Percentiles rank a stretch among this genome's conserved stretches.
Evolutionary conservation across 2,888 invertebrate species (phyloP).

Genomic region (Lochmaea capreae): DNA sequence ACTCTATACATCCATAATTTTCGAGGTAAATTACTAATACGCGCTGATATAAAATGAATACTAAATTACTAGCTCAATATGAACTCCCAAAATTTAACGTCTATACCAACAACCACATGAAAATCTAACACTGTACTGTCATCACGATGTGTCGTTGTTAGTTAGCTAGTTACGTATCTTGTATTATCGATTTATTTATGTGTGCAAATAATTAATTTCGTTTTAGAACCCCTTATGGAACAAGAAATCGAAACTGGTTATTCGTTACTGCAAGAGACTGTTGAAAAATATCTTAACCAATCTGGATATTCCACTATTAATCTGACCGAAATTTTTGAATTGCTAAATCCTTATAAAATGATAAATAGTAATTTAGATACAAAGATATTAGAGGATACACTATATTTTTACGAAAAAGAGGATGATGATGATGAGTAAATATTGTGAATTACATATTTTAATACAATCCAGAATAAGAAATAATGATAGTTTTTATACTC

Average conservation of each 20-base stretch:
- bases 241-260: slow-evolving; percentile 71
- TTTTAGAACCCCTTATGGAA: slow-evolving; percentile 69
- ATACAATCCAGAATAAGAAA: neutral
- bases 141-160: too few relatives aligned
- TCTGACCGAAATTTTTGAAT: slow-evolving; percentile 69
- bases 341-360: slow-evolving; percentile 16
- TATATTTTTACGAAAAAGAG: neutral
- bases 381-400: neutral
- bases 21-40: too few relatives aligned
- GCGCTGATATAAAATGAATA: too few relatives aligned
- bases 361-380: neutral
- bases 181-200: neutral
- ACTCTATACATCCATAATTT: too few relatives aligned
- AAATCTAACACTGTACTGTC: too few relatives aligned
- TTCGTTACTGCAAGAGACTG: slow-evolving; percentile 73
- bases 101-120: too few relatives aligned
- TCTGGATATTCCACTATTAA: slow-evolving; percentile 79
- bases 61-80: too few relatives aligned
- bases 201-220: slow-evolving; percentile 15
- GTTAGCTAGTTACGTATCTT: too few relatives aligned
- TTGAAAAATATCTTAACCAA: slow-evolving; percentile 75
- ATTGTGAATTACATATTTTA: neutral
- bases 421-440: slow-evolving; percentile 8
- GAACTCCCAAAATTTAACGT: too few relatives aligned
- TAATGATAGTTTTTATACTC: too few relatives aligned